Evolutionary conservation across 1,140 invertebrate species (phyloP).

Genomic region (Lepidurus packardi): DNA sequence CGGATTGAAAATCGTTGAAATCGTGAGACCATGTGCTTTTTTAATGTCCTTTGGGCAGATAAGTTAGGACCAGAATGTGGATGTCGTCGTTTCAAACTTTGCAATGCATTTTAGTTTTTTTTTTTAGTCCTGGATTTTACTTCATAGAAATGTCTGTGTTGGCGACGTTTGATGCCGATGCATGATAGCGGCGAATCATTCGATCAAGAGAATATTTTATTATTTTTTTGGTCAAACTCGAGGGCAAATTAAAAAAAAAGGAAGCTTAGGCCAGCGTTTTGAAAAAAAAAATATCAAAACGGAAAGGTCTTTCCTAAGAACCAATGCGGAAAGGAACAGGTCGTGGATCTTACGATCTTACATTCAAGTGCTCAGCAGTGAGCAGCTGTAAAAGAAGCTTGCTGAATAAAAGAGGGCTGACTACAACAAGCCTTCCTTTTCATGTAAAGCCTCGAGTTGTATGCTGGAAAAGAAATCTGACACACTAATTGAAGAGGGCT

Average conservation of each 20-base stretch:
- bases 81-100: conserved; percentile 21
- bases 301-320: background rate
- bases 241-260: background rate
- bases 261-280: background rate
- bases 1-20: conserved; percentile 5
- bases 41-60: background rate
- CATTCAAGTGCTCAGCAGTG: background rate
- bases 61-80: background rate
- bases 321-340: background rate
- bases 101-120: background rate
- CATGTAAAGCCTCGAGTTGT: background rate
- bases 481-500: conserved; percentile 8
- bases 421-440: background rate
- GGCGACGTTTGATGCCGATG: conserved; percentile 17
- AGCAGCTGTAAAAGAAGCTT: background rate
- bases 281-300: background rate
- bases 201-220: background rate
- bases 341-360: conserved; percentile 4
- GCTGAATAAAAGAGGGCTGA: background rate
- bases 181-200: conserved; percentile 9
- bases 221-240: background rate
- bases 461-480: background rate
- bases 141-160: background rate
- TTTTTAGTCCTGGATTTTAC: background rate
- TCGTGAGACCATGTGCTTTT: conserved; percentile 6